Percentiles rank a stretch among this genome's conserved stretches.
phyloP scores from a whole-genome alignment of 2,113 vertebrate genomes.

The Malurus alboscapulatus region DNA sequence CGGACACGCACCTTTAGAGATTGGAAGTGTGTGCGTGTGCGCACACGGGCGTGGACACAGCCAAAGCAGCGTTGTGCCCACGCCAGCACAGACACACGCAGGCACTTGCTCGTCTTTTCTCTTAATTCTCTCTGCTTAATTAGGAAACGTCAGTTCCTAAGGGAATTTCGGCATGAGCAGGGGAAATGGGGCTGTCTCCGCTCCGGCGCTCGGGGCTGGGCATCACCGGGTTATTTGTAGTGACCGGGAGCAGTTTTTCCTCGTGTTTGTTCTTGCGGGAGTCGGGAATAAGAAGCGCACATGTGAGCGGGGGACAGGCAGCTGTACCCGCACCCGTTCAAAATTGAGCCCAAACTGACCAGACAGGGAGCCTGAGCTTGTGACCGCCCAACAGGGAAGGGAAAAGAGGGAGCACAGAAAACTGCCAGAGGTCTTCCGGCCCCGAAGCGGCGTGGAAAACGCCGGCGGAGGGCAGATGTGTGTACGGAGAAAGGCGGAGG shows the following conservation, averaged over 20 bases:
- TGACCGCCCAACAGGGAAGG: neutral
- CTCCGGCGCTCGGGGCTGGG: neutral
- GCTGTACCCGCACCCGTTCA: neutral
- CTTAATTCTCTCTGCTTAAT: neutral
- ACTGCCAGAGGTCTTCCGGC: neutral
- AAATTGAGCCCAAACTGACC: neutral
- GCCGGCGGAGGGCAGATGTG: no score
- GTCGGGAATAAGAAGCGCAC: no score
- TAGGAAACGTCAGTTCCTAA: neutral
- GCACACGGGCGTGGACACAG: neutral
- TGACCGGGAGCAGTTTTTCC: neutral
- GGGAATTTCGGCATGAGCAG: neutral
- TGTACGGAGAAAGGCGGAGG: no score
- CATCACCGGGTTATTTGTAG: neutral
- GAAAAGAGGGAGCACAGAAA: neutral
- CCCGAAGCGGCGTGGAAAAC: neutral
- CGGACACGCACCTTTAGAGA: neutral
- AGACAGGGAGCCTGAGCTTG: neutral
- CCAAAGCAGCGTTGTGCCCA: neutral
- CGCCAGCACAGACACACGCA: neutral
- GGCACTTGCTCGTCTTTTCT: neutral
- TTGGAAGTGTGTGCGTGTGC: neutral
- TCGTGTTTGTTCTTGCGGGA: neutral
- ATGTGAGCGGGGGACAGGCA: rapidly evolving
- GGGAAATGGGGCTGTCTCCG: neutral